Evolutionary conservation across 2,797 vertebrate species (phyloP), one percentile per base, ranked within the genome.

Genomic region (Chiroxiphia lanceolata): DNA sequence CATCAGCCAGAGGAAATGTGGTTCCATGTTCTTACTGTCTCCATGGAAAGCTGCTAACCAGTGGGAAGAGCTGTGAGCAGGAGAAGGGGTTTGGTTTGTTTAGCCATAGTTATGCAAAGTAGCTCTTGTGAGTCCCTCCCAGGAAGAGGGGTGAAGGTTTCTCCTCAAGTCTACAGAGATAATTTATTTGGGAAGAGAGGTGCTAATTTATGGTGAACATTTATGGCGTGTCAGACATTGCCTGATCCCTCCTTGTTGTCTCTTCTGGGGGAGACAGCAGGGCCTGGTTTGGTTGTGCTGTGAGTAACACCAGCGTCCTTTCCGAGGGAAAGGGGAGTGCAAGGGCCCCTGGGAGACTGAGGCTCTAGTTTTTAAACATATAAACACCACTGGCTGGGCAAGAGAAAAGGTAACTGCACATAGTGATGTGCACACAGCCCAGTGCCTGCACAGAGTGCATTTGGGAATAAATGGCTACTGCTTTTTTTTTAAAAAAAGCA

Each of bases 391-490:
- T 36, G 78, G 87, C 83, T 59, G 82, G 79, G 59, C 82, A 57
- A 53, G 77, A 53, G 65, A 64, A 68, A 63, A 63, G 47, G 83
- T 11, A 50, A 40, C 57, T 65, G 44, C 45, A 34, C 1, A 2
- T 9, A 85, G 51, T 22, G 25, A 51, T 44, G 21, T 53, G 51
- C 51, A 53, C 51, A 53, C 38, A 90, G 79, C 34, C 17, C 80
- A 36, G 69, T 7, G 6, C 25, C n/a, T n/a, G 57, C 31, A 44
- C 40, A 69, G n/a, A 88, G 67, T 14, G 31, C 34, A 47, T 8
- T n/a, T 64, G 67, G 70, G 50, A 96, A 64, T 59, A 74, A 95
- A 87, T 5, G 23, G 72, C 87, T 86, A 47, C 61, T 69, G 87
- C 92, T 94, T 79, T 79, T 50, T 27, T 31, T 33, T 56, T 22